Conservation (phyloP, 2,888 invertebrate species). For the Andrena camellia region DNA sequence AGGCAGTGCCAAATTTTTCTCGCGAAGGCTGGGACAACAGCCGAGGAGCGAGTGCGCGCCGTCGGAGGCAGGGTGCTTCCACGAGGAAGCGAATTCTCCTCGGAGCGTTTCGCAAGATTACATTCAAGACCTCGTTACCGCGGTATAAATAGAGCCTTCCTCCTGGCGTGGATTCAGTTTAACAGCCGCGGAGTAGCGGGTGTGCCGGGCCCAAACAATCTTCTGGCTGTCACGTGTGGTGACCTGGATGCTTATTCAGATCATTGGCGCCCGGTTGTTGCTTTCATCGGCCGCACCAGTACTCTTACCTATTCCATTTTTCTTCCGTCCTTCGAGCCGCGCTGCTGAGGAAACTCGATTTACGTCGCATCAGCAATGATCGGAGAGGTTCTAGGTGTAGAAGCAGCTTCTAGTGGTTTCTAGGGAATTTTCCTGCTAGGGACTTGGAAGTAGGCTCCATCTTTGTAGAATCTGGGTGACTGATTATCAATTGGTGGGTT, state of each 20-base stretch:
- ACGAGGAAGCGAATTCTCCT: slow-evolving; percentile 61
- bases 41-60: background rate
- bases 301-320: background rate
- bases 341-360: background rate
- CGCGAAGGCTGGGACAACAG: background rate
- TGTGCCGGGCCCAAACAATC: slow-evolving; percentile 64
- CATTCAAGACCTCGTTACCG: slow-evolving; percentile 72
- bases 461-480: background rate
- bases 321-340: background rate
- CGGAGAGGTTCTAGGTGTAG: background rate
- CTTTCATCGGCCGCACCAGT: slow-evolving; percentile 18
- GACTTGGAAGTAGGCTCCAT: background rate
- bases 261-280: slow-evolving; percentile 61
- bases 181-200: slow-evolving; percentile 46
- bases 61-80: slow-evolving; percentile 25
- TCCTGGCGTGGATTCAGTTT: slow-evolving; percentile 66
- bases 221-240: slow-evolving; percentile 66
- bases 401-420: background rate
- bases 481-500: no score
- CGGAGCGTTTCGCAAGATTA: slow-evolving; percentile 65
- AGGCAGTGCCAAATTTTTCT: background rate
- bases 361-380: background rate
- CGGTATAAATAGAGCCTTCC: slow-evolving; percentile 69
- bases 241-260: slow-evolving; percentile 71
- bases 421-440: background rate